Base-by-base conservation (phyloP, 1,140 invertebrate genomes). In the Saccostrea cuccullata region DNA sequence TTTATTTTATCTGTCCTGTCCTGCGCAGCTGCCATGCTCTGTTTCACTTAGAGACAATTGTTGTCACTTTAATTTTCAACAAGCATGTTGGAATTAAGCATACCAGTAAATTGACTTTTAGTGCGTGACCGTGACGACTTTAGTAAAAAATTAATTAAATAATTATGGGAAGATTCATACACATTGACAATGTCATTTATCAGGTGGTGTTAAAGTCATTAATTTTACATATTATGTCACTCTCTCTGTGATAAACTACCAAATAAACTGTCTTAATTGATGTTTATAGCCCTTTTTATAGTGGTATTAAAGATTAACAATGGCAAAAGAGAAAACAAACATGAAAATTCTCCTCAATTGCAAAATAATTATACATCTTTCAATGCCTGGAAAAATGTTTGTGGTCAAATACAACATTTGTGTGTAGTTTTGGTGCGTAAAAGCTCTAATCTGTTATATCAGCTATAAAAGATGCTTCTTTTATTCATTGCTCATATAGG, bases 121-220 rank as follows among this genome's bases (percentile, higher is more conserved):
- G 23, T 77, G 26, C 30, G 70, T 30, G 11, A 84, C 15, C n/a
- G 30, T 84, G 82, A 84, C 40, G 55, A 55, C n/a, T n/a, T 12
- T 55, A 26, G 15, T 55, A 47, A 23, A 55, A 20, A 84, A 55
- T 23, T 55, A 84, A 55, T 55, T 15, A 26, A 55, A 17, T 55
- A 26, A 23, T 84, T 40, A 55, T 55, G 30, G 6, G 40, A 4
- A 23, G 20, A 11, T 84, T n/a, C 40, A 84, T 84, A 47, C 15
- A 55, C 55, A 84, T 83, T 55, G 82, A 55, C 82, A 17, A 17
- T 17, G 17, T 83, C 82, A 83, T 55, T 84, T 23, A 55, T 84
- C 55, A 84, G 40, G 26, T 30, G 26, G 26, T 36, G 70, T 30
- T 64, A 64, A 64, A 64, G n/a, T 47, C 47, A 64, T 64, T 20